Percentiles rank a stretch among this genome's conserved stretches.
phyloP scores from a whole-genome alignment of 2,113 vertebrate genomes.

The Varanus salvator region DNA sequence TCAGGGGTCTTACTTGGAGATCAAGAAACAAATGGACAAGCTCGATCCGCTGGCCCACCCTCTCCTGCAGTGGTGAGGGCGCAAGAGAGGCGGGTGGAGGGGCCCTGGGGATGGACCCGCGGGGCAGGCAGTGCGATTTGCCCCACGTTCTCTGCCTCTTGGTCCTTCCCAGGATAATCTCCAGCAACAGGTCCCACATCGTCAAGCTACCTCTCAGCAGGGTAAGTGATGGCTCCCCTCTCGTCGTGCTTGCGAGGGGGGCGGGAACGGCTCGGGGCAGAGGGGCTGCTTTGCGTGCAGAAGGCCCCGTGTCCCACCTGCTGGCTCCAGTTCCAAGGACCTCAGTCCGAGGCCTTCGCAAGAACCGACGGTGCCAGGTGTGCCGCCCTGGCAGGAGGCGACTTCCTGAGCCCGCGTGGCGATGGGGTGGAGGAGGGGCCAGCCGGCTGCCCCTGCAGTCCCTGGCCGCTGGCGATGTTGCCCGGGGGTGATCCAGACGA shows the following conservation, averaged over 20 bases:
- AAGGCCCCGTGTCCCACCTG: too few relatives aligned
- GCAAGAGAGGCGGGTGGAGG: neutral
- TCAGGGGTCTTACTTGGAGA: conserved; percentile 97
- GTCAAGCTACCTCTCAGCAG: conserved; percentile 99
- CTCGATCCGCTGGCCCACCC: conserved; percentile 96
- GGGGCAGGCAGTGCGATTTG: neutral
- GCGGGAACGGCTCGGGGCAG: neutral
- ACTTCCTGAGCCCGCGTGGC: neutral
- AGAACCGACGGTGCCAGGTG: too few relatives aligned
- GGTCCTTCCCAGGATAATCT: conserved; percentile 90
- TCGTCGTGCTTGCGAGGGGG: fast-evolving
- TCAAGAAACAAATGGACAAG: conserved; percentile 99
- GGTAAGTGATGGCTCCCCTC: conserved; percentile 81
- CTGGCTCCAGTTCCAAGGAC: neutral
- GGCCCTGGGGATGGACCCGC: neutral
- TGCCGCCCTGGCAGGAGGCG: neutral
- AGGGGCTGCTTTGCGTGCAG: neutral
- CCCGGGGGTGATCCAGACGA: too few relatives aligned
- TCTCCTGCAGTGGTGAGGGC: conserved; percentile 91
- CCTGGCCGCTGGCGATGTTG: too few relatives aligned
- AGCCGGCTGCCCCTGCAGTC: too few relatives aligned
- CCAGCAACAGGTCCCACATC: conserved; percentile 98
- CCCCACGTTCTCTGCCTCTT: neutral
- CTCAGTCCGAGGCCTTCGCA: too few relatives aligned
- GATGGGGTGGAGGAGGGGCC: neutral